A percentile compares a stretch with the other conserved stretches of the same genome.
These are phyloP conservation scores for Vesta saturnalis DNA, from an alignment of 2,888 invertebrate species.

Conservation along the genomic window DNA sequence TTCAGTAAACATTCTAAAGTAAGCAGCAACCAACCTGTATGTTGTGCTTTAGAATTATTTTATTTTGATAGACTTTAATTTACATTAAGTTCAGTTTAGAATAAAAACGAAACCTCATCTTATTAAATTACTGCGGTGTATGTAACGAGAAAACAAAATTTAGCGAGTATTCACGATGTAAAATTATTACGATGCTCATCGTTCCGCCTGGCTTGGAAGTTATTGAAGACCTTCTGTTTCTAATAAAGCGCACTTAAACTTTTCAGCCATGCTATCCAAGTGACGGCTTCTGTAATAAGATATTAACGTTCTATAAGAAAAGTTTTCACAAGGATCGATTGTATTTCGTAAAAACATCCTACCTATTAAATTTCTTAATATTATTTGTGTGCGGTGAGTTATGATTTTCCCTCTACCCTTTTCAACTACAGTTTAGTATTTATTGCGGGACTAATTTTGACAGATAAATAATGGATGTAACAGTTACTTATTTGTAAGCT, in stretches of 20 bases:
- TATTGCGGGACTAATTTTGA: constrained; percentile 9
- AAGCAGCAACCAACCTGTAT: not conserved
- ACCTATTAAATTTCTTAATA: constrained; percentile 27
- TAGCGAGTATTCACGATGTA: constrained; percentile 14
- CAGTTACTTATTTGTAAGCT: constrained; percentile 32
- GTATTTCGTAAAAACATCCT: constrained; percentile 10
- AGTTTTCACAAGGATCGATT: constrained; percentile 20
- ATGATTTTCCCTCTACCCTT: constrained; percentile 20
- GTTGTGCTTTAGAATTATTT: no score
- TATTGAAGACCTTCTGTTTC: constrained; percentile 25
- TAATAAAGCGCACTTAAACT: constrained; percentile 27
- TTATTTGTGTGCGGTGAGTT: constrained; percentile 11
- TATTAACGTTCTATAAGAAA: constrained; percentile 23
- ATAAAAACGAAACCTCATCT: not conserved
- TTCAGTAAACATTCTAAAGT: not conserved
- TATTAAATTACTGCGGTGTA: not conserved
- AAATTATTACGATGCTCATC: constrained; percentile 24
- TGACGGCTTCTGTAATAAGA: constrained; percentile 22
- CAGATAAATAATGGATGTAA: constrained; percentile 30
- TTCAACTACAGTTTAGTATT: not conserved
- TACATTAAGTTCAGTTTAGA: not conserved
- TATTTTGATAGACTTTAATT: no score
- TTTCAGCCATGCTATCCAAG: constrained; percentile 9
- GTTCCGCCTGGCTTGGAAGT: constrained; percentile 16
- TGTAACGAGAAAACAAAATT: not conserved